Evolutionary conservation across 2,797 vertebrate species (phyloP), one percentile per base, ranked within the genome.

Genomic region (Furcifer pardalis): DNA sequence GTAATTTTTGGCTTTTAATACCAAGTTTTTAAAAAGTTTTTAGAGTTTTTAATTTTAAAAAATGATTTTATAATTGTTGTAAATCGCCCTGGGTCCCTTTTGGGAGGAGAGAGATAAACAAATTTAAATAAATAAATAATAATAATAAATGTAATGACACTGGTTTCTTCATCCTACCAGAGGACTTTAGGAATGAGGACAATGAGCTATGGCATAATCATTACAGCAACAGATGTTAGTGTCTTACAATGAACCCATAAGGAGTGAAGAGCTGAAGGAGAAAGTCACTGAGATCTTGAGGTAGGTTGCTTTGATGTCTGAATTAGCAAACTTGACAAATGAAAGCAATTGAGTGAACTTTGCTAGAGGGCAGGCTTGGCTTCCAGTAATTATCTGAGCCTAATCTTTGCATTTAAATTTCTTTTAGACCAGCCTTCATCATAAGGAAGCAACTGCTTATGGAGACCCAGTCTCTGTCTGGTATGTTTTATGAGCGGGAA

Each of bases 391-490:
- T 86, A 86, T 82, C 79, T 56, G 35, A 71, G 79, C 44, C 84
- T 86, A 82, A 86, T 86, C 74, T 76, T 72, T 27, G 32, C 74
- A 86, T 86, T 86, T 77, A 86, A 56, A 86, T 82, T 77, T 86
- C 42, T 60, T 77, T 86, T 42, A 82, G 19, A 77, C 65, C 73
- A 77, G 42, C 13, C 42, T 62, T 77, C 77, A 82, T 82, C 44
- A 63, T 73, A 71, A 82, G 71, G 63, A 82, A 82, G 71, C 65
- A 77, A 82, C 84, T 40, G 73, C 77, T 81, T 62, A 13, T 40
- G 68, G 52, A 62, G 60, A 86, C 59, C 63, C 23, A 77, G 35
- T 42, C 56, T 74, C 32, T 62, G 42, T 71, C 60, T 80, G n/a
- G 30, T 52, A 32, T 72, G 65, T 37, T 17, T 56, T 19, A 13